Base-by-base conservation (phyloP, 1,140 invertebrate species). In the Heliconius congener region DNA sequence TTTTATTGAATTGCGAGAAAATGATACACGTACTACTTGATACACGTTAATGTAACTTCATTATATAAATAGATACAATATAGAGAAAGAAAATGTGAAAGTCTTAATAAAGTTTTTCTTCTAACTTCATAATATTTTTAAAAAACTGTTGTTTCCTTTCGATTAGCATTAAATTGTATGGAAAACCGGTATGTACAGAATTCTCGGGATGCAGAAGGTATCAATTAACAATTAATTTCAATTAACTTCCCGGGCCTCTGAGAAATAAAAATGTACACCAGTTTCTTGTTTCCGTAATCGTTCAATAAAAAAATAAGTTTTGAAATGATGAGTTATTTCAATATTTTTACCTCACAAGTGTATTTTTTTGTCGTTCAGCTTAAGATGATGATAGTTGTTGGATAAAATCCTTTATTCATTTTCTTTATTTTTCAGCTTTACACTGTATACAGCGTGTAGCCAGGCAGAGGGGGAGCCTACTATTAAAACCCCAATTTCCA, bases 211-310 rank as follows among this genome's bases (percentile, higher is more conserved):
- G 3, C 60, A 66, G 27, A 27, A 30, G 27, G 60, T 66, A 66
- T 66, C 60, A 66, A 30, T 66, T 66, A 66, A 66, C 27, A 30
- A 66, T 66, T 66, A 66, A 66, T 66, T 30, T 66, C n/a, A 30
- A 66, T 30, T 66, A 5, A 30, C 60, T 60, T 60, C 8, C 23
- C 57, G 57, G 57, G 23, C n/a, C 57, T 30, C 60, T 4, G 60
- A 30, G 60, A 27, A 30, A 66, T 66, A 66, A 66, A 66, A 66
- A 66, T 30, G 13, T 16, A 60, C 27, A 30, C 23, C 60, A 66
- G 60, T 66, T 66, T 30, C 60, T 66, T 66, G 27, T 30, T 66
- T 66, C 60, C 60, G 23, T 30, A 30, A 66, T 30, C 60, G 60
- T 66, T 66, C 11, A 66, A 66, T 66, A 66, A 37, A 34, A 30